These are phyloP conservation scores for Neotoma lepida DNA, from an alignment of 2,113 vertebrate species.

Conservation along the genomic window DNA sequence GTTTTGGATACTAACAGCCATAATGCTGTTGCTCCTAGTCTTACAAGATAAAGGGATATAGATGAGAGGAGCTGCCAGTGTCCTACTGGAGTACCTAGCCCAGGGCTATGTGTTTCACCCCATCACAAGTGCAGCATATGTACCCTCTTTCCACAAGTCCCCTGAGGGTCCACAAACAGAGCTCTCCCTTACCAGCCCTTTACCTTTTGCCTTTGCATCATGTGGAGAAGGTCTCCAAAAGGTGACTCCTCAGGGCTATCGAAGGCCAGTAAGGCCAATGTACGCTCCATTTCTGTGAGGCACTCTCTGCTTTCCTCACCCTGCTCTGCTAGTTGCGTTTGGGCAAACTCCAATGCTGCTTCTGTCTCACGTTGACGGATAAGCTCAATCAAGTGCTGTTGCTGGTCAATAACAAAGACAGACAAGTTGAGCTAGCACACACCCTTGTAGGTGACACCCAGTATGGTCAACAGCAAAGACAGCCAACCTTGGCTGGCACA, in stretches of 20 bases:
- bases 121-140: too few species aligned
- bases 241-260: constrained; percentile 98
- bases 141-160: neutral
- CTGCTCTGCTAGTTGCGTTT: constrained; percentile 97
- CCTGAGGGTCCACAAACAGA: neutral
- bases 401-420: constrained; percentile 83
- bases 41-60: neutral
- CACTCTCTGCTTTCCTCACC: constrained; percentile 98
- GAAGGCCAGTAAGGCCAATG: constrained; percentile 95
- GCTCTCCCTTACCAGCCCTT: neutral
- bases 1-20: neutral
- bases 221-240: constrained; percentile 97
- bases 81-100: neutral
- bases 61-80: neutral
- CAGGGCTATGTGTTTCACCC: neutral
- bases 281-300: constrained; percentile 98
- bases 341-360: constrained; percentile 97
- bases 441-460: too few species aligned
- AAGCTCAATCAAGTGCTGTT: constrained; percentile 98
- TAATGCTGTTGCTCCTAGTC: neutral
- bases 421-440: neutral
- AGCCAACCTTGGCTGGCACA: neutral
- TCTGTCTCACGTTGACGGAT: constrained; percentile 97
- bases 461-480: constrained; percentile 66
- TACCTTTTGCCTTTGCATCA: constrained; percentile 99